Conservation (phyloP, 2,113 vertebrate species). For the Serinus canaria region DNA sequence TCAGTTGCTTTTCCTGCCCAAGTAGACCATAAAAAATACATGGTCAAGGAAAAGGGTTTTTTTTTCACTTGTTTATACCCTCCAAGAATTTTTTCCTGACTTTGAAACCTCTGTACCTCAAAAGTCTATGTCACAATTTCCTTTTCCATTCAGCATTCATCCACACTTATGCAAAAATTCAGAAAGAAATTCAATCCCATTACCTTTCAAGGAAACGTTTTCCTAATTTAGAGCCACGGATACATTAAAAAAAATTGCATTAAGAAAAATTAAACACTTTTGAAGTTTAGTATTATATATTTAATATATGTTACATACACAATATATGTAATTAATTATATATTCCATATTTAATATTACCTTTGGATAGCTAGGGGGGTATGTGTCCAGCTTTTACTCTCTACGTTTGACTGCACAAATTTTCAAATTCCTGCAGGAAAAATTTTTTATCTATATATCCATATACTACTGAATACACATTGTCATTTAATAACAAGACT, state of each 20-base stretch:
- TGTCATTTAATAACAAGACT: background rate
- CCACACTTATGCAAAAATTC: background rate
- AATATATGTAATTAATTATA: background rate
- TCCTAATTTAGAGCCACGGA: background rate
- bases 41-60: background rate
- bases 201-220: background rate
- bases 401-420: background rate
- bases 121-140: background rate
- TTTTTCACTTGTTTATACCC: background rate
- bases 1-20: conserved; percentile 12
- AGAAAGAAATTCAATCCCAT: background rate
- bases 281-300: background rate
- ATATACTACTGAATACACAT: background rate
- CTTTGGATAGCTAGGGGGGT: background rate
- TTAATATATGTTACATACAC: background rate
- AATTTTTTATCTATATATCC: background rate
- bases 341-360: background rate
- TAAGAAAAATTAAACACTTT: background rate
- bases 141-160: background rate
- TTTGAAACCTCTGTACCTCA: background rate
- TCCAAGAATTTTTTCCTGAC: background rate
- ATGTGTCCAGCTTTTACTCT: background rate
- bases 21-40: conserved; percentile 9
- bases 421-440: background rate
- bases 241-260: background rate